Evolutionary conservation across 2,888 invertebrate species (phyloP).

Genomic region (Troides aeacus): DNA sequence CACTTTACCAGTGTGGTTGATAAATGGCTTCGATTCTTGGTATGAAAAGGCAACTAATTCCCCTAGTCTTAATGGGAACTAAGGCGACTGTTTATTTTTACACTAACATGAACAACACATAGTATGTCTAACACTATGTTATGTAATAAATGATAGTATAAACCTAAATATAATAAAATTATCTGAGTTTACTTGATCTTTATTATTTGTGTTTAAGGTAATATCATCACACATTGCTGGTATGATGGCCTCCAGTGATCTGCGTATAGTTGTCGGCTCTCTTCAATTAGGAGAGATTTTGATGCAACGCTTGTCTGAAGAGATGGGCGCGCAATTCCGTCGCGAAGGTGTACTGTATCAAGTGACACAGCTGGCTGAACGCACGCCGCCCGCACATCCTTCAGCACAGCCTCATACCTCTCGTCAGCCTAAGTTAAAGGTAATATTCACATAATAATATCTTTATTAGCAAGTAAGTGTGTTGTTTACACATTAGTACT

Average conservation of each 20-base stretch:
- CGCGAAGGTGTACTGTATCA: slow-evolving; percentile 99
- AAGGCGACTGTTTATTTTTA: too few relatives aligned
- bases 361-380: slow-evolving; percentile 71
- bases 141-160: too few relatives aligned
- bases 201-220: slow-evolving; percentile 60
- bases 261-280: slow-evolving; percentile 97
- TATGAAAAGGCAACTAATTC: too few relatives aligned
- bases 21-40: too few relatives aligned
- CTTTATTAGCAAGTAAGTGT: background rate
- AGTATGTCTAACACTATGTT: too few relatives aligned
- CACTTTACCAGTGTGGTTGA: too few relatives aligned
- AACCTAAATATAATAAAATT: too few relatives aligned
- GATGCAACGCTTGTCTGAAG: slow-evolving; percentile 96
- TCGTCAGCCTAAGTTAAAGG: slow-evolving; percentile 47
- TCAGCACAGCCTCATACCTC: slow-evolving; percentile 27
- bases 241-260: slow-evolving; percentile 98
- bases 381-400: slow-evolving; percentile 30
- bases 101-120: too few relatives aligned
- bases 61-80: too few relatives aligned
- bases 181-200: too few relatives aligned
- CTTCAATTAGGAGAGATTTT: slow-evolving; percentile 98
- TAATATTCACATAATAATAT: slow-evolving; percentile 25
- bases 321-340: slow-evolving; percentile 96
- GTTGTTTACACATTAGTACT: too few relatives aligned
- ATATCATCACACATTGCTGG: slow-evolving; percentile 98